These are phyloP conservation scores for Tryphoninae sp. DNA, from an alignment of 2,888 invertebrate genomes.

Conservation along the genomic window DNA sequence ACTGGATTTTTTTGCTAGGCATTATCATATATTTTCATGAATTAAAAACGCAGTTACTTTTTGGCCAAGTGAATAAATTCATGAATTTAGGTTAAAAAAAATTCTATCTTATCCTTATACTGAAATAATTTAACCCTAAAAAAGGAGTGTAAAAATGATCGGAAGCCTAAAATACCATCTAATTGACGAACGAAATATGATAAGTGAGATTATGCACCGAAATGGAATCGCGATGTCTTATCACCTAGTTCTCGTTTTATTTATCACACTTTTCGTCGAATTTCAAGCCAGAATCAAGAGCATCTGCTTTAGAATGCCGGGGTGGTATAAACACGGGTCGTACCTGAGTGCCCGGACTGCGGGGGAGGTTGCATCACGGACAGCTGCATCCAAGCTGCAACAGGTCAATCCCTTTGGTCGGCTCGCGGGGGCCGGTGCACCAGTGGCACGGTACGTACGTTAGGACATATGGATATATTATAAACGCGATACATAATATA, in stretches of 20 bases:
- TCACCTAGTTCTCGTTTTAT: background rate
- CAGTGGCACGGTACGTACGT: constrained; percentile 17
- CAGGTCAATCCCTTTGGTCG: constrained; percentile 70
- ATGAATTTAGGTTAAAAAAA: too few relatives aligned
- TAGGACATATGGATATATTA: constrained; percentile 44
- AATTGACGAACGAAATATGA: background rate
- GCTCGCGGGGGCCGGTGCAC: constrained; percentile 38
- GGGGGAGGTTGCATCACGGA: constrained; percentile 63
- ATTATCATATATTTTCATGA: too few relatives aligned
- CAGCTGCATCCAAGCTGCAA: constrained; percentile 71
- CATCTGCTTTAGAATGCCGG: too few relatives aligned
- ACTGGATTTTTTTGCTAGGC: too few relatives aligned
- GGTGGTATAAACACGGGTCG: background rate
- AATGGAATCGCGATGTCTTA: background rate
- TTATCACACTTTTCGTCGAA: background rate
- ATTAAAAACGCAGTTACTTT: too few relatives aligned
- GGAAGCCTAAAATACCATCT: too few relatives aligned
- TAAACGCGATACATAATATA: constrained; percentile 36
- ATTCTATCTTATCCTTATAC: too few relatives aligned
- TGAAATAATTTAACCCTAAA: too few relatives aligned
- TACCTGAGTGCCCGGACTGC: constrained; percentile 49
- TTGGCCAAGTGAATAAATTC: too few relatives aligned
- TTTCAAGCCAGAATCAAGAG: background rate
- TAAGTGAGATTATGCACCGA: background rate
- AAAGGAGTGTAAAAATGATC: too few relatives aligned